Conservation (phyloP, 1,140 invertebrate genomes). For the Eufriesea mexicana region DNA sequence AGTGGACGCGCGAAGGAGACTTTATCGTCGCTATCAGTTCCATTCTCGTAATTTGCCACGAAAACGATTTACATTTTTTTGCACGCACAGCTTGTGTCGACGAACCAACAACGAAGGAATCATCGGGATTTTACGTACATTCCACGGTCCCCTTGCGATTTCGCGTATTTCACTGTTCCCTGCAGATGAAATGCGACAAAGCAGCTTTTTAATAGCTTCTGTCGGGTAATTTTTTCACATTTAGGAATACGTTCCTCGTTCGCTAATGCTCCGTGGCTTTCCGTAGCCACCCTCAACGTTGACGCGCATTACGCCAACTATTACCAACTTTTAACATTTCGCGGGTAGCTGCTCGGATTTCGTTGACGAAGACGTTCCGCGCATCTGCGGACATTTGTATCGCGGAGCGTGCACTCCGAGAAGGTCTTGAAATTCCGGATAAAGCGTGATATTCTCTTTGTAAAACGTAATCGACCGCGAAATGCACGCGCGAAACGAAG, state of each 20-base stretch:
- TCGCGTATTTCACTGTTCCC: not conserved
- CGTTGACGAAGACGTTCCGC: not conserved
- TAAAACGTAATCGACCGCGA: too few relatives aligned
- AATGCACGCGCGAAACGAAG: too few relatives aligned
- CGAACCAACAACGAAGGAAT: not conserved
- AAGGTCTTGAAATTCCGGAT: too few relatives aligned
- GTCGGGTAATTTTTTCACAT: not conserved
- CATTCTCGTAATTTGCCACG: not conserved
- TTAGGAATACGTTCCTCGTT: not conserved
- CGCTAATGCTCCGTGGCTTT: not conserved
- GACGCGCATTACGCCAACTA: not conserved
- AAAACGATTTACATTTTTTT: not conserved
- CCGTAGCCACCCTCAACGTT: not conserved
- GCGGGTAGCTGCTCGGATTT: not conserved
- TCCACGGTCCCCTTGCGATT: not conserved
- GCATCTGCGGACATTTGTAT: not conserved
- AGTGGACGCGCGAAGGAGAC: not conserved
- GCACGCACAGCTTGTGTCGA: not conserved
- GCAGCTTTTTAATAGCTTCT: not conserved
- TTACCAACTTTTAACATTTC: not conserved
- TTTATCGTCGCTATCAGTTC: not conserved
- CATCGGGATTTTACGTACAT: too few relatives aligned
- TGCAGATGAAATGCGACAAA: not conserved
- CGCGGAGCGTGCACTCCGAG: not conserved
- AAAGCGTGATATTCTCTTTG: too few relatives aligned